Conservation (phyloP, 1,140 invertebrate species). For the Drosophila auraria region DNA sequence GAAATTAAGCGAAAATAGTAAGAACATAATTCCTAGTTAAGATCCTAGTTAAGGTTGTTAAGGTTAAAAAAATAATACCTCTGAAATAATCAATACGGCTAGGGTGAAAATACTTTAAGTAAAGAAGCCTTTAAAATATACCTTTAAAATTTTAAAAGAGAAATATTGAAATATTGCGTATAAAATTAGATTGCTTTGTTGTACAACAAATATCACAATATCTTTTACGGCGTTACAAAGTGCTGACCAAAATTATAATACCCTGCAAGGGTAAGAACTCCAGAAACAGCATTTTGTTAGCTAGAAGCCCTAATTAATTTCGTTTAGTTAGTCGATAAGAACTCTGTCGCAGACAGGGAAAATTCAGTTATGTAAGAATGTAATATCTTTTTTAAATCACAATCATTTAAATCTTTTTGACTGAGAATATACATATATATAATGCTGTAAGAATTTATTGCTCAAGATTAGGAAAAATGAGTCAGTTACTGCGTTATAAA, state of each 20-base stretch:
- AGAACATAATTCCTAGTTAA: background rate
- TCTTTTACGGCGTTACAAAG: background rate
- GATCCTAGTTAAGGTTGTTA: too few species aligned
- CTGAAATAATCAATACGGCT: slow-evolving; percentile 6
- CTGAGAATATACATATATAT: background rate
- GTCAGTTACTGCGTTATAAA: background rate
- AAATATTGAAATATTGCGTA: background rate
- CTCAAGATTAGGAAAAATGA: background rate
- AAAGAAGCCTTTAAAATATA: background rate
- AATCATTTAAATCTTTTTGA: background rate
- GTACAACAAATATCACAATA: background rate
- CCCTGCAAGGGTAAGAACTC: background rate
- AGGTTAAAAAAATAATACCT: background rate
- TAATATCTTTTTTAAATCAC: background rate
- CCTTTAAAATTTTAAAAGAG: background rate
- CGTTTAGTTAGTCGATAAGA: background rate
- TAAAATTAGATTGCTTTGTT: background rate
- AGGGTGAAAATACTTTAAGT: background rate
- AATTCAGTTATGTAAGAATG: background rate
- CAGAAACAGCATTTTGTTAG: background rate
- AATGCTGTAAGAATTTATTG: background rate
- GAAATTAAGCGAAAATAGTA: background rate
- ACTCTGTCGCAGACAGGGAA: background rate
- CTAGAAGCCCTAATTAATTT: background rate
- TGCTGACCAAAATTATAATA: background rate